phyloP scores from a whole-genome alignment of 2,888 invertebrate species.

The Lagria hirta region DNA sequence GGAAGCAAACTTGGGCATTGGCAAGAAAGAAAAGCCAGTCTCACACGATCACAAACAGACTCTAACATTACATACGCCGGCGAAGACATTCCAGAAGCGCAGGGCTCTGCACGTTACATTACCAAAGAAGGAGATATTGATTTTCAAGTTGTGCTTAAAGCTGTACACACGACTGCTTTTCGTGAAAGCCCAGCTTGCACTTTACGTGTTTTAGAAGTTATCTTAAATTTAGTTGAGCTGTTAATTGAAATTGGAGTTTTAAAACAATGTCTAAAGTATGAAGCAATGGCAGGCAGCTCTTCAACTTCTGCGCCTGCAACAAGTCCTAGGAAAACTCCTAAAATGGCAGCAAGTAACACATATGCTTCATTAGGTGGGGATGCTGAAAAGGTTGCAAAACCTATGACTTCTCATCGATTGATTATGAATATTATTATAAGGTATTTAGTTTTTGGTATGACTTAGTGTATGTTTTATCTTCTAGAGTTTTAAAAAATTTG shows the following conservation, averaged over 20 bases:
- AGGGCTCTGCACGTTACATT: constrained; percentile 88
- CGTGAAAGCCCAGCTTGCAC: constrained; percentile 84
- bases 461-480: constrained; percentile 38
- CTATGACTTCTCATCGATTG: constrained; percentile 67
- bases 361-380: constrained; percentile 47
- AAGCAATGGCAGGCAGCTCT: constrained; percentile 48
- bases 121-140: constrained; percentile 94
- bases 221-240: constrained; percentile 88
- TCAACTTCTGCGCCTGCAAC: constrained; percentile 34
- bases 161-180: constrained; percentile 82
- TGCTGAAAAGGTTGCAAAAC: constrained; percentile 56
- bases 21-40: constrained; percentile 68
- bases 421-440: constrained; percentile 71
- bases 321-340: constrained; percentile 40
- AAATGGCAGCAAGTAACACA: constrained; percentile 34
- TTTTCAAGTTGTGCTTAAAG: constrained; percentile 83
- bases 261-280: constrained; percentile 59
- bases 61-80: constrained; percentile 87
- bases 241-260: constrained; percentile 87
- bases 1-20: constrained; percentile 63
- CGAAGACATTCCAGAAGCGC: constrained; percentile 85
- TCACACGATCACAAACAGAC: constrained; percentile 84
- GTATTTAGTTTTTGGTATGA: constrained; percentile 44
- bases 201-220: constrained; percentile 87
- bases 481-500: constrained; percentile 80